A percentile compares a stretch with the other conserved stretches of the same genome.
These are phyloP conservation scores for Sterrhoptilus dennistouni DNA, from an alignment of 2,113 vertebrate species.

Conservation along the genomic window DNA sequence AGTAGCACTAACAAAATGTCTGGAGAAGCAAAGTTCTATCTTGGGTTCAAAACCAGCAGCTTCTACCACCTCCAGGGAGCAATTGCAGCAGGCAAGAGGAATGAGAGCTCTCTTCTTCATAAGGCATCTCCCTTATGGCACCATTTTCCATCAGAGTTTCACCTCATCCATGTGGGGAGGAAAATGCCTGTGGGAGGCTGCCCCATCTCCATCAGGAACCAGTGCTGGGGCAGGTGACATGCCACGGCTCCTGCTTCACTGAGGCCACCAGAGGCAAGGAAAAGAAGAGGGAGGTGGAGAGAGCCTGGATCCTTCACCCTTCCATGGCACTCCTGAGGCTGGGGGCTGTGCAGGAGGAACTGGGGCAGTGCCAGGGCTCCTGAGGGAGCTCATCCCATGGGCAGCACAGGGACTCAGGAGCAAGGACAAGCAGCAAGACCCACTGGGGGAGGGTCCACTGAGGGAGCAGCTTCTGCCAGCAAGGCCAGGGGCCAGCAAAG, in stretches of 20 bases:
- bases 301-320: not conserved
- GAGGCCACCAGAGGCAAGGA: not conserved
- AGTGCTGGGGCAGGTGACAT: not conserved
- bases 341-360: not conserved
- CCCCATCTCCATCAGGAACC: not conserved
- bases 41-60: not conserved
- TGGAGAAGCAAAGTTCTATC: not conserved
- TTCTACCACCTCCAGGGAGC: not conserved
- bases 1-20: not conserved
- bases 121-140: not conserved
- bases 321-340: not conserved
- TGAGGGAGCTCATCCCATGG: not conserved
- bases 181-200: not conserved
- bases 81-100: not conserved
- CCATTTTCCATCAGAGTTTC: not conserved
- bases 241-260: accelerated
- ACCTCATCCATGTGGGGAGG: not conserved
- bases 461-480: not conserved
- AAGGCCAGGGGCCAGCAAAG: not conserved
- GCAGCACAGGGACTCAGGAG: not conserved
- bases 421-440: not conserved
- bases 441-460: not conserved
- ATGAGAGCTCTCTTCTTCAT: accelerated
- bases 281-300: not conserved
- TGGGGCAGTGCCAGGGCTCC: not conserved